Percentiles rank a stretch among this genome's conserved stretches.
Evolutionary conservation across 1,140 invertebrate species (phyloP).

Genomic region (Psilanteris sp.): DNA sequence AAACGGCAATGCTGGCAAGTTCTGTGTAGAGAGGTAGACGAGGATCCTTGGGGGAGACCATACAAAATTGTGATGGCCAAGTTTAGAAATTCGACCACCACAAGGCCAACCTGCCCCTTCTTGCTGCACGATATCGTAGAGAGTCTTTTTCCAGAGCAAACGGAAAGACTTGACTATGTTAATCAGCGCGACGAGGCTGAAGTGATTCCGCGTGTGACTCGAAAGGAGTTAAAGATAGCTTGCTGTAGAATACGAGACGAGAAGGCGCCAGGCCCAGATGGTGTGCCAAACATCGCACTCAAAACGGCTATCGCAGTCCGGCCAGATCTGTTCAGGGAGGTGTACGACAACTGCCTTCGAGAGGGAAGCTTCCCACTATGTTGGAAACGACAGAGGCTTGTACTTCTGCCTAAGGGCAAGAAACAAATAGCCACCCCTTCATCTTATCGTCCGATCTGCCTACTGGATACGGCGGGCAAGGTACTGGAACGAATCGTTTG

Average conservation of each 20-base stretch:
- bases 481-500: no score
- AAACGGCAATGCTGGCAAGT: slow-evolving; percentile 6
- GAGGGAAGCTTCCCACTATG: neutral
- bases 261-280: neutral
- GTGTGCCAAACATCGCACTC: neutral
- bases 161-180: neutral
- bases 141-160: slow-evolving; percentile 4
- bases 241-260: neutral
- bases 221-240: neutral
- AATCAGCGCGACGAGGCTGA: neutral
- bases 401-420: no score
- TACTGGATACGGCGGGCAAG: no score
- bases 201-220: neutral
- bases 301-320: neutral
- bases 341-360: neutral
- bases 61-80: no score
- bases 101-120: neutral
- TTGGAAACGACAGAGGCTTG: neutral
- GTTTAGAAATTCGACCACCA: neutral
- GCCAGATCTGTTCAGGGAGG: neutral
- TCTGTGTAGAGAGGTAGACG: slow-evolving; percentile 3
- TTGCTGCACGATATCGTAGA: slow-evolving; percentile 1
- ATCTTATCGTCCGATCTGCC: no score
- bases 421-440: no score
- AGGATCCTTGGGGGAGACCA: no score